Conservation (phyloP, 2,797 vertebrate genomes). For the Coranthus polyacanthus region DNA sequence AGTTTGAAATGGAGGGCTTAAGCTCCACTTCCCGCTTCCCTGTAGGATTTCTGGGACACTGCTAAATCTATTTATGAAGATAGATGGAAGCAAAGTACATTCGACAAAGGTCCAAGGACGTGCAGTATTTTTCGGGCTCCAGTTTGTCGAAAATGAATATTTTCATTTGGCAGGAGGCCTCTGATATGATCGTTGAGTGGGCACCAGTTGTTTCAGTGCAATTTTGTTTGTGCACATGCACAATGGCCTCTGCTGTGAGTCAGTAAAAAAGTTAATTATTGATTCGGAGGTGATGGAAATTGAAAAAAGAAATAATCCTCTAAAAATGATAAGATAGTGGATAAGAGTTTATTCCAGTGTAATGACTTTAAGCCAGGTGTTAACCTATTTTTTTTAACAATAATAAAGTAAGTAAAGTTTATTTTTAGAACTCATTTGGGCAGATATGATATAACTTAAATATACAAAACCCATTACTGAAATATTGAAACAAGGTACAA, state of each 20-base stretch:
- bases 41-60: conserved; percentile 69
- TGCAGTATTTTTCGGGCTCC: conserved; percentile 17
- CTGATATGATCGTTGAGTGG: conserved; percentile 7
- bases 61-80: conserved; percentile 62
- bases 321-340: conserved; percentile 25
- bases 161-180: conserved; percentile 22
- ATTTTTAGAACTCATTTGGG: too few relatives aligned
- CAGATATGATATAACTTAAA: too few relatives aligned
- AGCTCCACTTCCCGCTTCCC: conserved; percentile 60
- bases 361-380: conserved; percentile 22
- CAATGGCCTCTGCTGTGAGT: too few relatives aligned
- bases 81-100: conserved; percentile 46
- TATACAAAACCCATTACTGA: too few relatives aligned
- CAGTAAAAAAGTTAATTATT: too few relatives aligned
- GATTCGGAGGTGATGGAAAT: too few relatives aligned
- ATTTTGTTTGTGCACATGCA: too few relatives aligned
- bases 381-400: too few relatives aligned
- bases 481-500: too few relatives aligned
- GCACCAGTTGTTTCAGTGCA: conserved; percentile 15
- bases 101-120: conserved; percentile 53
- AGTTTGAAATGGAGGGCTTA: conserved; percentile 68
- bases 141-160: conserved; percentile 55
- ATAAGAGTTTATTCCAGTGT: conserved; percentile 5
- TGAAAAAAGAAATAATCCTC: conserved; percentile 19
- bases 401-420: too few relatives aligned